Evolutionary conservation across 2,797 vertebrate species (phyloP).

Genomic region (Amniataba percoides): DNA sequence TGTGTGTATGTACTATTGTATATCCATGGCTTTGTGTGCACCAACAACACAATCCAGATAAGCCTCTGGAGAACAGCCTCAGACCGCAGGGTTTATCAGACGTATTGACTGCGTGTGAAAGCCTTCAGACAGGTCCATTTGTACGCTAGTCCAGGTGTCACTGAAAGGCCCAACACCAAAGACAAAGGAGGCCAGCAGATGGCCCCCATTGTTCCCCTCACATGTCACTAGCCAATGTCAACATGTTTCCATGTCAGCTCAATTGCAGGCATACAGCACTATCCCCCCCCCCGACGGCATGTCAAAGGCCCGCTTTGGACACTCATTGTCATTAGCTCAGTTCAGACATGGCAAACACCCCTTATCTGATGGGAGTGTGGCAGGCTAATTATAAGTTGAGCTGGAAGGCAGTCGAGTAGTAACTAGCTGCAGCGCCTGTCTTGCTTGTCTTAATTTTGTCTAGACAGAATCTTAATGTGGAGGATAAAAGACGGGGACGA

Average conservation of each 20-base stretch:
- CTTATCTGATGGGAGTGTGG: constrained; percentile 75
- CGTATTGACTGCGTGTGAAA: constrained; percentile 58
- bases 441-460: constrained; percentile 63
- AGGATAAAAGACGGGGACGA: constrained; percentile 57
- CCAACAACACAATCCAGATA: constrained; percentile 44
- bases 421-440: constrained; percentile 49
- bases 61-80: constrained; percentile 24
- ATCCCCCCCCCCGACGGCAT: constrained; percentile 44
- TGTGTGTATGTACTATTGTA: neutral
- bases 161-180: constrained; percentile 68
- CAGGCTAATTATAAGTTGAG: constrained; percentile 73
- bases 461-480: constrained; percentile 69
- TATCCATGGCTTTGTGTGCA: constrained; percentile 28
- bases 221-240: constrained; percentile 74
- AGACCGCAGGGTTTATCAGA: constrained; percentile 45
- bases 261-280: constrained; percentile 54
- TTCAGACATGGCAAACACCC: constrained; percentile 57
- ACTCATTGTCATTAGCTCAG: constrained; percentile 62
- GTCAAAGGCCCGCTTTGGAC: constrained; percentile 69
- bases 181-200: constrained; percentile 83
- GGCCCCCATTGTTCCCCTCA: constrained; percentile 75
- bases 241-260: constrained; percentile 81
- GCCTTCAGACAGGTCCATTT: constrained; percentile 66
- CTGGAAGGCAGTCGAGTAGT: constrained; percentile 46
- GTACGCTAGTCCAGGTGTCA: constrained; percentile 72